phyloP scores from a whole-genome alignment of 2,797 vertebrate genomes.

The Pipistrellus nathusii region DNA sequence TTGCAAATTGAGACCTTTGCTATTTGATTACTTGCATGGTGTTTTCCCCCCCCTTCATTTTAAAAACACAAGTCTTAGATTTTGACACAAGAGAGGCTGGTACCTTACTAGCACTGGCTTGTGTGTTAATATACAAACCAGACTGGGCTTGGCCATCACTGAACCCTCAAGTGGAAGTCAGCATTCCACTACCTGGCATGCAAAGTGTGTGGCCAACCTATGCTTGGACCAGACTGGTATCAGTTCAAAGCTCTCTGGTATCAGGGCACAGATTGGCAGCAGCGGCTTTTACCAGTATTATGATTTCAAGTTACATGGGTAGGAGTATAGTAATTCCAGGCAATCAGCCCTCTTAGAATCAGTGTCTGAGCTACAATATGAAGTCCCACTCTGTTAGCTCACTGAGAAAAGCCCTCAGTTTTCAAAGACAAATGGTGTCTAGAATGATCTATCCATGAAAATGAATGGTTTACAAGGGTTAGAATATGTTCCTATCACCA shows the following conservation, averaged over 20 bases:
- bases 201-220: neutral
- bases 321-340: neutral
- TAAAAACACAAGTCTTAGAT: neutral
- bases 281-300: neutral
- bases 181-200: neutral
- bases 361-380: neutral
- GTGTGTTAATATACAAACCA: neutral
- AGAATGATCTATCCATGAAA: neutral
- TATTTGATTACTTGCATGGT: neutral
- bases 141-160: neutral
- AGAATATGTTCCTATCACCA: neutral
- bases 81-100: neutral
- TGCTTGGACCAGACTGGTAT: neutral
- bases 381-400: neutral
- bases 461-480: neutral
- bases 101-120: neutral
- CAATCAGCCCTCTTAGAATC: neutral
- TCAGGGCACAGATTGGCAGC: neutral
- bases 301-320: neutral
- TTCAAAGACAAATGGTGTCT: neutral
- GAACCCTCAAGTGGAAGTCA: neutral
- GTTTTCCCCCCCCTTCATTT: neutral
- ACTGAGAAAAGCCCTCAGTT: neutral
- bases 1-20: neutral
- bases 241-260: neutral